phyloP scores from a whole-genome alignment of 2,888 invertebrate species.

The Gari tellinella region DNA sequence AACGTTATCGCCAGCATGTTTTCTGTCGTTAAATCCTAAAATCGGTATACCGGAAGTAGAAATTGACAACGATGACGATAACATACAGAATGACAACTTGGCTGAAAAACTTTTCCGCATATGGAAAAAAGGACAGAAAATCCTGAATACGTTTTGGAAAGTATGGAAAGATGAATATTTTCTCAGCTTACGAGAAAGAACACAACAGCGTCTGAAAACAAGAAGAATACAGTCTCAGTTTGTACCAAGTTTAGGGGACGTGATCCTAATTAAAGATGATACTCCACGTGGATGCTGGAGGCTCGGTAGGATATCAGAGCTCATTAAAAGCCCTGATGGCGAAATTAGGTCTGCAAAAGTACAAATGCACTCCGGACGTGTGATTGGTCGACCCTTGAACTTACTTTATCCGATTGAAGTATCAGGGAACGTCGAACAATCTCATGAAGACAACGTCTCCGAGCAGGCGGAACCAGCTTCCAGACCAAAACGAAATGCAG shows the following conservation, averaged over 20 bases:
- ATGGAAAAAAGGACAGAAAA: slow-evolving; percentile 32
- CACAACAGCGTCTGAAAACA: slow-evolving; percentile 23
- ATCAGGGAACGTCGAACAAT: background rate
- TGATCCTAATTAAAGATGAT: slow-evolving; percentile 36
- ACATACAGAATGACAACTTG: slow-evolving; percentile 12
- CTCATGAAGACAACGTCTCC: background rate
- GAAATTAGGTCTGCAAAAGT: slow-evolving; percentile 24
- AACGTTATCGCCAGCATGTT: slow-evolving; percentile 30
- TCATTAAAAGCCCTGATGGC: slow-evolving; percentile 25
- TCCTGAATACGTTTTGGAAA: slow-evolving; percentile 35
- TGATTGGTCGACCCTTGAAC: slow-evolving; percentile 23
- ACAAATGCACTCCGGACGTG: slow-evolving; percentile 4
- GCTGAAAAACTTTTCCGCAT: slow-evolving; percentile 11
- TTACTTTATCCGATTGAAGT: slow-evolving; percentile 28
- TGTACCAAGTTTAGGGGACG: slow-evolving; percentile 9
- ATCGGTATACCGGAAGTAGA: slow-evolving; percentile 21
- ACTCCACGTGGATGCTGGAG: slow-evolving; percentile 22
- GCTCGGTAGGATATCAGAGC: slow-evolving; percentile 8
- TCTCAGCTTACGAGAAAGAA: slow-evolving; percentile 21
- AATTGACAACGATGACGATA: slow-evolving; percentile 15
- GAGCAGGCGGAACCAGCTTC: background rate
- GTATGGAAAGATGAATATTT: slow-evolving; percentile 36
- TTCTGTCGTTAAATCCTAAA: slow-evolving; percentile 29
- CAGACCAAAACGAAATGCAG: background rate
- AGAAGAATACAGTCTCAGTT: slow-evolving; percentile 8